Conservation (phyloP, 2,113 vertebrate genomes). For the Odontophorus gujanensis region DNA sequence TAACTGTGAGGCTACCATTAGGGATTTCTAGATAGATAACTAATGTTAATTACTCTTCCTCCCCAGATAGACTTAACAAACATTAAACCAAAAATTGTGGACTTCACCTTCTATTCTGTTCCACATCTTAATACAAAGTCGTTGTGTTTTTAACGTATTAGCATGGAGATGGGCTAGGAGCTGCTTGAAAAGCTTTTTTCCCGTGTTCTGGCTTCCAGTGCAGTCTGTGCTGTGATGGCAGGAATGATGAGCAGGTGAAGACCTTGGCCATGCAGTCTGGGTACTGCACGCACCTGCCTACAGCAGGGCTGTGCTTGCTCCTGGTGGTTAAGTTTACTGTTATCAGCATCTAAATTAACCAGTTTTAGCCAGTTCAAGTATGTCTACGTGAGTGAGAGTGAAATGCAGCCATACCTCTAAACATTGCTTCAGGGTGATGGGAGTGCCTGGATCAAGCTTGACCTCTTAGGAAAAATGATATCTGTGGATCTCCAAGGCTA, state of each 20-base stretch:
- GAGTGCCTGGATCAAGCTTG: not conserved
- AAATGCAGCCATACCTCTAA: not conserved
- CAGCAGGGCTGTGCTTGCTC: not conserved
- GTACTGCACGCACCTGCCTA: accelerated
- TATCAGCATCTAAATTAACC: not conserved
- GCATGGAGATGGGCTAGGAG: not conserved
- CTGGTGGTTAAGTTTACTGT: not conserved
- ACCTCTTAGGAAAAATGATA: not conserved
- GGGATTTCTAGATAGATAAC: not conserved
- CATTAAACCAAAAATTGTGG: not conserved
- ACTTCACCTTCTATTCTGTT: not conserved
- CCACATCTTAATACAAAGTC: not conserved
- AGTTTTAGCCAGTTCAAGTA: not conserved
- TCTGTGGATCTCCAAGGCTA: not conserved
- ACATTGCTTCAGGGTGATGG: not conserved
- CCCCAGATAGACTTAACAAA: constrained; percentile 20
- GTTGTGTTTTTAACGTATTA: not conserved
- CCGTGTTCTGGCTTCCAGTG: not conserved
- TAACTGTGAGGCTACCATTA: not conserved
- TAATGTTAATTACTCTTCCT: not conserved
- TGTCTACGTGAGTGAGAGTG: not conserved
- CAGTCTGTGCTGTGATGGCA: not conserved
- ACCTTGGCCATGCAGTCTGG: not conserved
- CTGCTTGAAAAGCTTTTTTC: not conserved
- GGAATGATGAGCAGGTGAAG: not conserved